Evolutionary conservation across 2,113 vertebrate species (phyloP).

Genomic region (Neolamprologus caudopunctatus): DNA sequence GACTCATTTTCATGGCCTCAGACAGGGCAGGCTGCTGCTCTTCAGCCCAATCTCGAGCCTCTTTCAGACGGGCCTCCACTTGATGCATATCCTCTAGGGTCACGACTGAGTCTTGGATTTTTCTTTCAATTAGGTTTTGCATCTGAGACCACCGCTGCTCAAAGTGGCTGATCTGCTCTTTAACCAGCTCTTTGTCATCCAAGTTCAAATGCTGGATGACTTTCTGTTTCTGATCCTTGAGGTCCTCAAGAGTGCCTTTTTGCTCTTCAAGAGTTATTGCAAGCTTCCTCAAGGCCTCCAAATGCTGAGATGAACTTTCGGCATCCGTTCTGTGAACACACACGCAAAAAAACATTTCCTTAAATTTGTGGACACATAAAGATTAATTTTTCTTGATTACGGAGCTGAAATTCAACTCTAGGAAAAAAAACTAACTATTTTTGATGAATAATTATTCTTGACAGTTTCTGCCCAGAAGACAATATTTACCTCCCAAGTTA

Average conservation of each 20-base stretch:
- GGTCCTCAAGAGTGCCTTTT: conserved; percentile 79
- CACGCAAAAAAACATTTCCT: background rate
- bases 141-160: conserved; percentile 91
- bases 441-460: background rate
- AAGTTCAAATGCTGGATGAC: conserved; percentile 83
- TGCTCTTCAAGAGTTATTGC: conserved; percentile 76
- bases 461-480: background rate
- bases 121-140: conserved; percentile 82
- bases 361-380: background rate
- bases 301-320: conserved; percentile 84
- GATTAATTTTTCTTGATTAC: accelerated
- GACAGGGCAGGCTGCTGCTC: conserved; percentile 82
- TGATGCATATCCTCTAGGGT: conserved; percentile 83
- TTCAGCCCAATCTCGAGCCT: conserved; percentile 88
- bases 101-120: conserved; percentile 82
- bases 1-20: conserved; percentile 86
- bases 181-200: conserved; percentile 89
- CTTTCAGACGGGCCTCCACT: conserved; percentile 79
- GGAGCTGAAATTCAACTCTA: background rate
- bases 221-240: conserved; percentile 88
- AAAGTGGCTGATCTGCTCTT: conserved; percentile 87
- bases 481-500: background rate
- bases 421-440: background rate
- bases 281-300: conserved; percentile 84
- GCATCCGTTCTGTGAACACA: conserved; percentile 78